Evolutionary conservation across 2,797 vertebrate genomes (phyloP).

Genomic region (Rhinella marina): DNA sequence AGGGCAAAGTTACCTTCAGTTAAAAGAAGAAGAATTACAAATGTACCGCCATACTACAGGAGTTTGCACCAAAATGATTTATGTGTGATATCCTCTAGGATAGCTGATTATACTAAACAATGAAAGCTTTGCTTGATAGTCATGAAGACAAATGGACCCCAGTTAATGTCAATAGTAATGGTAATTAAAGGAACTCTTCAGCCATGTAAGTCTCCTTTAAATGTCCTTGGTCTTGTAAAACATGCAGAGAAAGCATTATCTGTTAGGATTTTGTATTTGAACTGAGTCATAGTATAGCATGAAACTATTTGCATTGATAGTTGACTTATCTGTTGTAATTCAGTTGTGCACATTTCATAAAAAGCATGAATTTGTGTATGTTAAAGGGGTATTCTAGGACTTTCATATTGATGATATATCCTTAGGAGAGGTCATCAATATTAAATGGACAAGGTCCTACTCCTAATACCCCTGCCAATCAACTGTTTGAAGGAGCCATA

Average conservation of each 20-base stretch:
- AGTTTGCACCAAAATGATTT: slow-evolving; percentile 1
- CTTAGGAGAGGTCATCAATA: no score
- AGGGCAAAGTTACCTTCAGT: neutral
- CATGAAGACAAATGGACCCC: slow-evolving; percentile 29
- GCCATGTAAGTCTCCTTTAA: slow-evolving; percentile 5
- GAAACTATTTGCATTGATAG: neutral
- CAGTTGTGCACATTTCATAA: neutral
- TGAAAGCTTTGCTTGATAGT: neutral
- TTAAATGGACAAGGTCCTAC: no score
- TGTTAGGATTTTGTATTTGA: neutral
- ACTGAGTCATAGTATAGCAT: neutral
- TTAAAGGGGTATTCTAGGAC: no score
- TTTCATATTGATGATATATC: no score
- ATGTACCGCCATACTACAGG: neutral
- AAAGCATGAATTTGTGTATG: no score
- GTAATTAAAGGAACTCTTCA: slow-evolving; percentile 41
- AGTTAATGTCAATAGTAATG: slow-evolving; percentile 27
- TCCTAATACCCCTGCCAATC: no score
- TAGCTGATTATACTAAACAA: neutral
- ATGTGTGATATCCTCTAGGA: neutral
- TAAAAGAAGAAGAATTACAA: neutral
- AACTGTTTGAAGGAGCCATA: no score
- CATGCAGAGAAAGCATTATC: slow-evolving; percentile 7
- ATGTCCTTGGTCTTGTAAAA: slow-evolving; percentile 21
- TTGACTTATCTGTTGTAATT: neutral